These are phyloP conservation scores for Oophaga pumilio DNA, from an alignment of 2,113 vertebrate species.

Conservation along the genomic window DNA sequence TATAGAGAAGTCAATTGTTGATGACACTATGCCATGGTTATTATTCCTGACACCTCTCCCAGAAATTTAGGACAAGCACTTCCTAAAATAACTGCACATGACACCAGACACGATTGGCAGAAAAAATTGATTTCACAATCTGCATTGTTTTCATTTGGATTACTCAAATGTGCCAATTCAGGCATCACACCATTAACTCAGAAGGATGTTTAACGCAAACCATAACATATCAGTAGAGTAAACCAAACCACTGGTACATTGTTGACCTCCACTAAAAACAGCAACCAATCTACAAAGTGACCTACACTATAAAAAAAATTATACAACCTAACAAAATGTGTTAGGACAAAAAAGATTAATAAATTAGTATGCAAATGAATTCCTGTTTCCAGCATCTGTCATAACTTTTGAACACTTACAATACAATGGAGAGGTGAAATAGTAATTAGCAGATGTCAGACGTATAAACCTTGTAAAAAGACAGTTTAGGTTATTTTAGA, in stretches of 20 bases:
- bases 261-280: not conserved
- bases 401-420: too few relatives aligned
- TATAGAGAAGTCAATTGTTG: not conserved
- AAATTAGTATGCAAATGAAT: conserved; percentile 8
- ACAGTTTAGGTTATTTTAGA: not conserved
- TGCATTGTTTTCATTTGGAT: not conserved
- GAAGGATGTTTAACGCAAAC: not conserved
- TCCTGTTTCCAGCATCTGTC: not conserved
- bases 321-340: not conserved
- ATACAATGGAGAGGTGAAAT: conserved; percentile 12
- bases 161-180: not conserved
- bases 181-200: conserved; percentile 1
- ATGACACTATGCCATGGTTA: not conserved
- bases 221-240: not conserved
- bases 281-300: not conserved
- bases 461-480: not conserved
- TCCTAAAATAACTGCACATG: conserved; percentile 9
- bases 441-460: conserved; percentile 7
- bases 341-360: not conserved
- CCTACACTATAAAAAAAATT: too few relatives aligned
- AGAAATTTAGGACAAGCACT: not conserved
- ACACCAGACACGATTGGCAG: not conserved
- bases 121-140: not conserved
- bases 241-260: not conserved
- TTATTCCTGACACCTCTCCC: conserved; percentile 1